A percentile compares a stretch with the other conserved stretches of the same genome.
Conservation (phyloP, 2,888 invertebrate species). For the Hypsopygia costalis region DNA sequence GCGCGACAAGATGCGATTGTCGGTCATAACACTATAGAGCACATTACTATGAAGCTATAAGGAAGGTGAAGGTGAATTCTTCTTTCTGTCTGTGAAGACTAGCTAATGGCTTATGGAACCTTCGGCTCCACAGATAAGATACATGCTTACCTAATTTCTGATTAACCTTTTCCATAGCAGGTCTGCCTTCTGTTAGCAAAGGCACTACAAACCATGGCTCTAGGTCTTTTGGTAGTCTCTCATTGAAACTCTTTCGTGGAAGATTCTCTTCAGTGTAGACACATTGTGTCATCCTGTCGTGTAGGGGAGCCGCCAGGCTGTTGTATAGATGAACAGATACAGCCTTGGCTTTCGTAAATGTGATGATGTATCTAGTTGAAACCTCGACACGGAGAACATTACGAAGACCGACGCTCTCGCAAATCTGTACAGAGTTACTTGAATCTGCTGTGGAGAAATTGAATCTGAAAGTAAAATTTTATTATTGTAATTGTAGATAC, state of each 20-base stretch:
- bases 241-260: slow-evolving; percentile 84
- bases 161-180: slow-evolving; percentile 91
- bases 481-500: no score
- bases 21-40: no score
- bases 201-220: slow-evolving; percentile 92
- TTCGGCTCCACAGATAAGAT: no score
- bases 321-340: slow-evolving; percentile 55
- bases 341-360: slow-evolving; percentile 56
- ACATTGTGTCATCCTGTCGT: slow-evolving; percentile 97
- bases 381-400: slow-evolving; percentile 90
- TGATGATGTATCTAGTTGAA: slow-evolving; percentile 87
- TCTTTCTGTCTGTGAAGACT: no score
- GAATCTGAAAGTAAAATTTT: slow-evolving; percentile 78
- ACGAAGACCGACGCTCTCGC: slow-evolving; percentile 88
- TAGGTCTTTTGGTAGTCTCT: slow-evolving; percentile 80
- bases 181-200: slow-evolving; percentile 86
- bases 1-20: no score
- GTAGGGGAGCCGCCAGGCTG: slow-evolving; percentile 82
- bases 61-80: no score
- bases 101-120: no score
- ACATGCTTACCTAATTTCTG: slow-evolving; percentile 85
- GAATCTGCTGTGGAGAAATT: slow-evolving; percentile 98
- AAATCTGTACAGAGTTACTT: slow-evolving; percentile 97
- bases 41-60: no score
- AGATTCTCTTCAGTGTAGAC: slow-evolving; percentile 85